Evolutionary conservation across 2,888 invertebrate genomes (phyloP), one percentile per base, ranked within the genome.

Genomic region (Dione juno): DNA sequence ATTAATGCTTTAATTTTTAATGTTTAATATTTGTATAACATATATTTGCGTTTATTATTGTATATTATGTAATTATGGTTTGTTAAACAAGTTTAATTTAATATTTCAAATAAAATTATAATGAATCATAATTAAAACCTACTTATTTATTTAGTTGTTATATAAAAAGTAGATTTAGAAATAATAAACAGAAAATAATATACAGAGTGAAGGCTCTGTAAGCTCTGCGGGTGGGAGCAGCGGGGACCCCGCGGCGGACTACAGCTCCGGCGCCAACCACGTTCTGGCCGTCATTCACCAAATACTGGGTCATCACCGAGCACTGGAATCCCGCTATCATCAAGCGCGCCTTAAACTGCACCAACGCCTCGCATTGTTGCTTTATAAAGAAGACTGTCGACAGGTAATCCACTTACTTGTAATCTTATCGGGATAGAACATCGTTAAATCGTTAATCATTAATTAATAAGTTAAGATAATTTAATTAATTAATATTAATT

Each of bases 321-420:
- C 98, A 9, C 93, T 99, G 52, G 99, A 99, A 87, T 97, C 98
- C 76, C 95, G 98, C 74, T 99, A 99, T 97, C 98, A 98, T 82
- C 96, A 97, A 76, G 98, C 98, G 79, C 97, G 99, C 89, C 97
- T 99, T 77, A 97, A 98, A 86, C 93, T 99, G 70, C 99, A 99
- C 88, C 99, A 99, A 89, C 94, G 98, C 77, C 94, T 99, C 48
- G 99, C 99, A 10, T 93, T 99, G 79, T 94, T 97, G 74, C 94
- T 99, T 57, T 99, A 99, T 88, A 99, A 99, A 90, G 99, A 99
- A 87, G 99, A 99, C 88, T 99, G 99, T 63, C 97, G 98, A 88
- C 99, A 99, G 95, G 98, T 96, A 40, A 16, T 16, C 0, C 16
- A 28, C 2, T 28, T n/a, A n/a, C n/a, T n/a, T n/a, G n/a, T n/a